A percentile compares a stretch with the other conserved stretches of the same genome.
These are phyloP conservation scores for Yoshiicerus persimilis DNA, from an alignment of 1,140 invertebrate species.

Conservation along the genomic window DNA sequence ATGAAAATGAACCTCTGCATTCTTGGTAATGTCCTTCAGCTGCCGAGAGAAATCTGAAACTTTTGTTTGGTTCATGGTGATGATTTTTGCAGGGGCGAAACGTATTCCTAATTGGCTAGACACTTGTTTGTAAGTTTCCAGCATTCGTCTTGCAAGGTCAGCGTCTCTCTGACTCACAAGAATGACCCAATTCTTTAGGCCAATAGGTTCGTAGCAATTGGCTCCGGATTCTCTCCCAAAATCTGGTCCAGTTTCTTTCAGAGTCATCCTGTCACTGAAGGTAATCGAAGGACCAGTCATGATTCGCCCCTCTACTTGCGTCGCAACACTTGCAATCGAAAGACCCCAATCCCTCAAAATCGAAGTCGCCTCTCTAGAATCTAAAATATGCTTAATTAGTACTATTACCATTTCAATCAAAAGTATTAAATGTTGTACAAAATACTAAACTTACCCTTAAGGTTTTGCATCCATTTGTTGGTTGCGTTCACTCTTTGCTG, in stretches of 20 bases:
- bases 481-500: too few relatives aligned
- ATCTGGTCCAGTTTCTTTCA: background rate
- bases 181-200: constrained; percentile 66
- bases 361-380: constrained; percentile 71
- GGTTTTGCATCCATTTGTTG: too few relatives aligned
- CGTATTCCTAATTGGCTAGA: background rate
- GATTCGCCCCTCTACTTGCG: constrained; percentile 65
- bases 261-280: constrained; percentile 55
- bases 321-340: constrained; percentile 61
- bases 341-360: constrained; percentile 83
- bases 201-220: constrained; percentile 50
- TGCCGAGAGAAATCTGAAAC: background rate
- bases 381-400: too few relatives aligned
- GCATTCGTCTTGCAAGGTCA: constrained; percentile 52
- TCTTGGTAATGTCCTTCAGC: background rate
- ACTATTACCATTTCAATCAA: too few relatives aligned
- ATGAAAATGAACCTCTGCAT: background rate
- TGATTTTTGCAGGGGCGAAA: background rate
- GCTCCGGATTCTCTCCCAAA: background rate
- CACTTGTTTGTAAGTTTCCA: background rate
- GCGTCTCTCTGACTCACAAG: constrained; percentile 65
- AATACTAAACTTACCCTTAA: constrained; percentile 67
- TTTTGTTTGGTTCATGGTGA: background rate
- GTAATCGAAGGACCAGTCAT: constrained; percentile 66
- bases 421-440: too few relatives aligned